A percentile compares a stretch with the other conserved stretches of the same genome.
Evolutionary conservation across 2,113 vertebrate genomes (phyloP).

Genomic region (Alligator sinensis): DNA sequence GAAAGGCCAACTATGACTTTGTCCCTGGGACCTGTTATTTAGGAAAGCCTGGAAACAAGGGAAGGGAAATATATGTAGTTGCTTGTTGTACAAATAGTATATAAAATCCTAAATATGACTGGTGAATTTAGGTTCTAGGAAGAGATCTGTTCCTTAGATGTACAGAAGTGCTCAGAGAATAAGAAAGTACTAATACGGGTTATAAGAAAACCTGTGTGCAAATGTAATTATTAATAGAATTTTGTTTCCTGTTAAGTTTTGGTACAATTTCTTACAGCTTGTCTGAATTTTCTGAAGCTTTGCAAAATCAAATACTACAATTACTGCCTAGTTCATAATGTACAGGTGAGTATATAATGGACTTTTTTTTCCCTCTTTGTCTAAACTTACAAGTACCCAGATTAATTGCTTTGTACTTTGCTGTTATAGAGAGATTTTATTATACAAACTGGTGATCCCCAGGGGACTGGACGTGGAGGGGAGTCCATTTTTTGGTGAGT

Average conservation of each 20-base stretch:
- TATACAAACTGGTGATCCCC: constrained; percentile 94
- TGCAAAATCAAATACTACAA: constrained; percentile 99
- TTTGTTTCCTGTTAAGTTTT: constrained; percentile 17
- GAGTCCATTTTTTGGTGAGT: constrained; percentile 94
- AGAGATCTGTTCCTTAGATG: not conserved
- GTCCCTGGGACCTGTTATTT: not conserved
- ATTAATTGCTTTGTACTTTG: not conserved
- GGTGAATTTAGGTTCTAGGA: not conserved
- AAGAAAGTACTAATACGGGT: not conserved
- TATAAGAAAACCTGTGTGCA: fast-evolving
- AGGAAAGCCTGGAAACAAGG: not conserved
- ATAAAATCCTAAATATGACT: not conserved
- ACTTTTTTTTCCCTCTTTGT: not conserved
- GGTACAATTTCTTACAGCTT: constrained; percentile 82
- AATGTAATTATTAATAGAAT: fast-evolving
- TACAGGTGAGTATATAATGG: constrained; percentile 87
- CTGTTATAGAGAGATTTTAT: constrained; percentile 92
- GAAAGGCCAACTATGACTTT: fast-evolving
- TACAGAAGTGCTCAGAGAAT: no score
- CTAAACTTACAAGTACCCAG: not conserved
- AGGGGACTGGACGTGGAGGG: constrained; percentile 93
- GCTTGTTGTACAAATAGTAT: fast-evolving
- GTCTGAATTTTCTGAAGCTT: constrained; percentile 95
- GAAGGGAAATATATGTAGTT: fast-evolving
- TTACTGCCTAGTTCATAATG: constrained; percentile 96